Evolutionary conservation across 2,113 vertebrate species (phyloP).

Genomic region (Delphinapterus leucas): DNA sequence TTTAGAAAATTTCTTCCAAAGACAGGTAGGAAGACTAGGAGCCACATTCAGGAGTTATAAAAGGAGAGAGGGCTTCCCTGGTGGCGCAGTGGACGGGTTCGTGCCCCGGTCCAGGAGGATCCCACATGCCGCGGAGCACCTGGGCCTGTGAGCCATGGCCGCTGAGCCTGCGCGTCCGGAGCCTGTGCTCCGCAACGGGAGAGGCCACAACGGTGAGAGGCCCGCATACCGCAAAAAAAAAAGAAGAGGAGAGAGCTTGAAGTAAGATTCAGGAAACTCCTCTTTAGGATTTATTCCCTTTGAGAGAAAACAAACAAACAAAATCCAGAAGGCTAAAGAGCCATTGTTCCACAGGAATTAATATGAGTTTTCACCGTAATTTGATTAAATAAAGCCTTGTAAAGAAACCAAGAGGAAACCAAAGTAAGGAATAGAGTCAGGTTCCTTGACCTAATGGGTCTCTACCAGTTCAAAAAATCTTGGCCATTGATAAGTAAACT

Average conservation of each 20-base stretch:
- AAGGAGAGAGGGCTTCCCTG: too few species aligned
- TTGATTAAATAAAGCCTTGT: conserved; percentile 17
- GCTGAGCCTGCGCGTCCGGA: too few species aligned
- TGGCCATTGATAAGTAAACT: neutral
- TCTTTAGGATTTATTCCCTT: neutral
- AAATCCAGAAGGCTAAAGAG: neutral
- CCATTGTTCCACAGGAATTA: neutral
- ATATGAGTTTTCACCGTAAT: neutral
- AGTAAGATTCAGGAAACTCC: neutral
- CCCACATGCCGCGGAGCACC: too few species aligned
- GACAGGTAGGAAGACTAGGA: neutral
- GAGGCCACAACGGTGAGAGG: too few species aligned
- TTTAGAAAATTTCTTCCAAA: conserved; percentile 1
- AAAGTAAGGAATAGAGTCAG: neutral
- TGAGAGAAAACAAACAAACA: neutral
- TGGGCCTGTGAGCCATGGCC: too few species aligned
- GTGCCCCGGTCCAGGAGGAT: accelerated
- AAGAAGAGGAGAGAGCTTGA: neutral
- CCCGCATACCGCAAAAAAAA: too few species aligned
- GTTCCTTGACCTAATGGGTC: neutral
- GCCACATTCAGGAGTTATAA: neutral
- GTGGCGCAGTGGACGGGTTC: too few species aligned
- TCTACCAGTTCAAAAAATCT: neutral
- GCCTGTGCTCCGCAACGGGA: too few species aligned
- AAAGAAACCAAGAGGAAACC: neutral